Conservation (phyloP, 2,888 invertebrate species). For the Drosophila nigricruria region DNA sequence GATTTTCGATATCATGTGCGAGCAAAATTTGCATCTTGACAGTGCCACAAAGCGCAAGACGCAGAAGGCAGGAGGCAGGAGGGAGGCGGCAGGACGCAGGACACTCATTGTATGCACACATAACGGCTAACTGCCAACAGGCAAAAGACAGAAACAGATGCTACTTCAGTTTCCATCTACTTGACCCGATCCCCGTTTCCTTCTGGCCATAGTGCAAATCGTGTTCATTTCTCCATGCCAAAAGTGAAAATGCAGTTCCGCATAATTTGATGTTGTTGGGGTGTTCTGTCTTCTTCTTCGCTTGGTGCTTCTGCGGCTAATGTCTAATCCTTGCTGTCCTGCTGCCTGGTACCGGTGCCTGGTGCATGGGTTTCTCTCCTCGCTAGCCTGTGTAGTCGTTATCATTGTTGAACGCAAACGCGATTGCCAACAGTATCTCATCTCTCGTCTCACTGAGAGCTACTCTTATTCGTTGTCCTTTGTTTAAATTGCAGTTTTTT, state of each 20-base stretch:
- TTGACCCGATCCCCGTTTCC: conserved; percentile 11
- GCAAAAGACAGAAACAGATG: conserved; percentile 39
- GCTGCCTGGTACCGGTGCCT: background rate
- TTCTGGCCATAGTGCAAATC: conserved; percentile 11
- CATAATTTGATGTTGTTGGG: conserved; percentile 62
- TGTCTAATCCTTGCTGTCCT: conserved; percentile 29
- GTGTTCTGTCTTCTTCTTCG: background rate
- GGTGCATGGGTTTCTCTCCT: conserved; percentile 5
- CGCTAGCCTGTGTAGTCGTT: conserved; percentile 53
- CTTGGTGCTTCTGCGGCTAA: conserved; percentile 45
- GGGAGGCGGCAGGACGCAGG: conserved; percentile 7
- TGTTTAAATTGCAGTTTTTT: conserved; percentile 80
- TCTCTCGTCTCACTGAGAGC: conserved; percentile 23
- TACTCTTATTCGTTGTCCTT: conserved; percentile 72
- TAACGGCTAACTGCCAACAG: conserved; percentile 32
- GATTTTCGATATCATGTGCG: conserved; percentile 70
- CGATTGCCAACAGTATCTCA: conserved; percentile 49
- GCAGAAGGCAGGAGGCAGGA: background rate
- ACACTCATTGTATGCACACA: conserved; percentile 29
- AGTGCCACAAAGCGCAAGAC: background rate
- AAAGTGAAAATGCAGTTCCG: conserved; percentile 59
- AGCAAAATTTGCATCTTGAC: conserved; percentile 64
- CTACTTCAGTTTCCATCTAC: conserved; percentile 29
- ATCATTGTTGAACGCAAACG: conserved; percentile 71
- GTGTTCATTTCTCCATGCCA: conserved; percentile 33